phyloP scores from a whole-genome alignment of 2,888 invertebrate genomes.

The Punctoribates punctum region DNA sequence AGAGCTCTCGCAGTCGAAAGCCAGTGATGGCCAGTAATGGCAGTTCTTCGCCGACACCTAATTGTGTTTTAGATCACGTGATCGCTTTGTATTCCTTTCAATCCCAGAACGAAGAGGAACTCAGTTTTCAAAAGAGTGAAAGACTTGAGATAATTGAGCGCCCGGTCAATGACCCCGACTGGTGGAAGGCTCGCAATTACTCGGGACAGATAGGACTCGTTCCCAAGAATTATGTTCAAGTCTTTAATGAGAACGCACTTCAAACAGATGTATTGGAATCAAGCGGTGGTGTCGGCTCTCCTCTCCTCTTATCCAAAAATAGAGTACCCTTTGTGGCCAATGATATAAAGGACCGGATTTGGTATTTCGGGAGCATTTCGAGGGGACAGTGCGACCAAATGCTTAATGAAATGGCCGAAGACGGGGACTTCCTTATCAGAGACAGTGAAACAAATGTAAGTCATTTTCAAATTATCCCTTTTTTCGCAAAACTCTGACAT shows the following conservation, averaged over 20 bases:
- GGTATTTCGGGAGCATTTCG: slow-evolving; percentile 96
- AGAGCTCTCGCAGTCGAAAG: slow-evolving; percentile 7
- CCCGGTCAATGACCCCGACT: slow-evolving; percentile 86
- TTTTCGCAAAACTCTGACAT: no score
- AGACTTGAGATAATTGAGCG: slow-evolving; percentile 91
- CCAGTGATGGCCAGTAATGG: slow-evolving; percentile 38
- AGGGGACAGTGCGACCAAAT: slow-evolving; percentile 93
- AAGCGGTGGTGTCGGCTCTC: slow-evolving; percentile 39
- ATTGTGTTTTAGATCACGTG: slow-evolving; percentile 71
- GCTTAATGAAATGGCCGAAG: slow-evolving; percentile 88
- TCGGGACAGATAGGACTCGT: slow-evolving; percentile 91
- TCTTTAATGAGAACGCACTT: slow-evolving; percentile 42
- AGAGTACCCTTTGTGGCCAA: neutral
- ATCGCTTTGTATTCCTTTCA: slow-evolving; percentile 73
- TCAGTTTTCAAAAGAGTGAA: slow-evolving; percentile 95
- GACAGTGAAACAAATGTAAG: slow-evolving; percentile 99
- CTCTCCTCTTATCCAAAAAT: slow-evolving; percentile 38
- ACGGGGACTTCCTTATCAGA: slow-evolving; percentile 97
- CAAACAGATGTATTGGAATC: slow-evolving; percentile 22
- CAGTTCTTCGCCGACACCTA: slow-evolving; percentile 40
- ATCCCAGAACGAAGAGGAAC: slow-evolving; percentile 89
- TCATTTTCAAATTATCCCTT: slow-evolving; percentile 48
- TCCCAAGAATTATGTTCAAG: slow-evolving; percentile 90
- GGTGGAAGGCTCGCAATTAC: slow-evolving; percentile 92
- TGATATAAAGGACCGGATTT: slow-evolving; percentile 56